phyloP scores from a whole-genome alignment of 2,797 vertebrate genomes.

The Clarias fuscus region DNA sequence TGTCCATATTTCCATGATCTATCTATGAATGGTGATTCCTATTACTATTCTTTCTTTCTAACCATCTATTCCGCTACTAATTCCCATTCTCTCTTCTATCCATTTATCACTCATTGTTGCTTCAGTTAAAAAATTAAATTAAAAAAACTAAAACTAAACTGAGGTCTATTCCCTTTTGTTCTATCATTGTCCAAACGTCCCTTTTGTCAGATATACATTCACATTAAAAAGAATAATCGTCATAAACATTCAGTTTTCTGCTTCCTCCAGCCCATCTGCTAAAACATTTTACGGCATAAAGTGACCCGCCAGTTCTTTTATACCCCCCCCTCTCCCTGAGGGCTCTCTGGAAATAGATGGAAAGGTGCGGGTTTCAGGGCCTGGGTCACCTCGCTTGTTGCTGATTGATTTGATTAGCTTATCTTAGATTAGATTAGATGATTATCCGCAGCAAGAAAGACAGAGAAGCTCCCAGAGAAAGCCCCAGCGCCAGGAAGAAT shows the following conservation, averaged over 20 bases:
- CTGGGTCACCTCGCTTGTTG: not conserved
- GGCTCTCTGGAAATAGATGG: not conserved
- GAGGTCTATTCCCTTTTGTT: not conserved
- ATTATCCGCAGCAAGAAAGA: constrained; percentile 71
- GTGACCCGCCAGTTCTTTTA: not conserved
- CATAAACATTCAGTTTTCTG: not conserved
- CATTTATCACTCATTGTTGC: not conserved
- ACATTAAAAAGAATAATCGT: not conserved
- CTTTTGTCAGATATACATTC: not conserved
- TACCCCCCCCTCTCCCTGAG: not conserved
- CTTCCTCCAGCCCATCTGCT: not conserved
- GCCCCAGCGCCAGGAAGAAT: constrained; percentile 77
- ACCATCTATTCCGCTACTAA: not conserved
- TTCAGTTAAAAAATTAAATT: not conserved
- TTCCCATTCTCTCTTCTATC: not conserved
- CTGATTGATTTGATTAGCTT: no score
- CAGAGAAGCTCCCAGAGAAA: constrained; percentile 73
- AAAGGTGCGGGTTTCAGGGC: not conserved
- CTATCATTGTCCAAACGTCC: not conserved
- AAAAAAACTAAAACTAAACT: not conserved
- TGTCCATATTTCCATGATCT: not conserved
- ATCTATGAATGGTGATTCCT: not conserved
- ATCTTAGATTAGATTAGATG: constrained; percentile 1
- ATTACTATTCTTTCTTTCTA: not conserved
- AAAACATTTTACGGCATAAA: not conserved